These are phyloP conservation scores for Stomatorhinus ivindoensis DNA, from an alignment of 2,113 vertebrate species.

Conservation along the genomic window DNA sequence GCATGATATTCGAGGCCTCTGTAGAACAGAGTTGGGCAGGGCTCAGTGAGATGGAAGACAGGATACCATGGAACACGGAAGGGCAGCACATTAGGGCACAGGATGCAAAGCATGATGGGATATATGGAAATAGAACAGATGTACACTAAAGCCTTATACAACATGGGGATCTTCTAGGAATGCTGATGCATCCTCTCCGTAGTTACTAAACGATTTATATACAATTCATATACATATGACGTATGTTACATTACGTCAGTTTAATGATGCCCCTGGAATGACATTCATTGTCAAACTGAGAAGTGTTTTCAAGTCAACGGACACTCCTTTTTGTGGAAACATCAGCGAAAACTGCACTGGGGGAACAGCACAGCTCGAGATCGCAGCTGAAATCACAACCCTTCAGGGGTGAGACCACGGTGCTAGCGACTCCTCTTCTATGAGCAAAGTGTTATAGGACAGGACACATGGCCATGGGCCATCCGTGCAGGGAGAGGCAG, in stretches of 20 bases:
- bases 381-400: background rate
- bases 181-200: background rate
- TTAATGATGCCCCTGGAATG: background rate
- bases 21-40: slow-evolving; percentile 17
- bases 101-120: background rate
- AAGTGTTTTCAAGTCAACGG: background rate
- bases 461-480: background rate
- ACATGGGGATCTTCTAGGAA: background rate
- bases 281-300: background rate
- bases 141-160: background rate
- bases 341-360: background rate
- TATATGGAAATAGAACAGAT: background rate
- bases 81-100: background rate
- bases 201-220: background rate
- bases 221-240: background rate
- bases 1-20: slow-evolving; percentile 90
- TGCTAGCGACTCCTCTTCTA: background rate
- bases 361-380: background rate
- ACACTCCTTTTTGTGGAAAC: background rate
- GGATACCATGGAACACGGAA: background rate
- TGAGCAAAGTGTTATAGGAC: background rate
- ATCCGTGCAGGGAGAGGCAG: background rate
- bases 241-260: background rate
- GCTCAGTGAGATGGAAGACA: background rate
- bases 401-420: background rate